A percentile compares a stretch with the other conserved stretches of the same genome.
Evolutionary conservation across 2,113 vertebrate genomes (phyloP).

Genomic region (Thalassoma bifasciatum): DNA sequence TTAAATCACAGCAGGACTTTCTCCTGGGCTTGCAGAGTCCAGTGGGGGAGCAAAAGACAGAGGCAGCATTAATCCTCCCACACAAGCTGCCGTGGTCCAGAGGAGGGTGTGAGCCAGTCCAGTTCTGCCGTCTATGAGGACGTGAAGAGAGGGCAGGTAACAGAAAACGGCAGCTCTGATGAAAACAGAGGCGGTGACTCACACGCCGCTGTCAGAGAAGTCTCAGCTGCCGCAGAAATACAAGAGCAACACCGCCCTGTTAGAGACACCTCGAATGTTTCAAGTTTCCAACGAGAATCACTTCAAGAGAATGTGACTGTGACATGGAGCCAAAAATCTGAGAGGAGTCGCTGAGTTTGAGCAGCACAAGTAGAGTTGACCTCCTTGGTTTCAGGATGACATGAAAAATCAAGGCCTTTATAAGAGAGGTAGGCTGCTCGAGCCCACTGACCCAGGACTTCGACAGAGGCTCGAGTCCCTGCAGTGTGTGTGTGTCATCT

Average conservation of each 20-base stretch:
- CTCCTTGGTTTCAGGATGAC: conserved; percentile 44
- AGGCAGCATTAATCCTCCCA: conserved; percentile 59
- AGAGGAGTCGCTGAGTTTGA: conserved; percentile 28
- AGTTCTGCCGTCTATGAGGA: conserved; percentile 42
- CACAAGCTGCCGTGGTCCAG: conserved; percentile 32
- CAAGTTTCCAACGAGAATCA: conserved; percentile 29
- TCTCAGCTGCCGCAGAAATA: conserved; percentile 34
- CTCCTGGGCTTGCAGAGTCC: conserved; percentile 3
- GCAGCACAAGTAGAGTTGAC: conserved; percentile 22
- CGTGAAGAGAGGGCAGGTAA: conserved; percentile 40
- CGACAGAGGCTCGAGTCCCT: conserved; percentile 18
- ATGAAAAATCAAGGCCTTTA: conserved; percentile 34
- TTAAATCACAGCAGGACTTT: conserved; percentile 38
- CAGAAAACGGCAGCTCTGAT: conserved; percentile 47
- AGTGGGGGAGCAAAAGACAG: conserved; percentile 29
- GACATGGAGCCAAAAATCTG: conserved; percentile 29
- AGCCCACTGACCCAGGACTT: not conserved
- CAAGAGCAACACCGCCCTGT: conserved; percentile 28
- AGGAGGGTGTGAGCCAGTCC: conserved; percentile 19
- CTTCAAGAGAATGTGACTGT: conserved; percentile 28
- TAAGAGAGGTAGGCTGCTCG: conserved; percentile 1
- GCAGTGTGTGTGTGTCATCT: conserved; percentile 23
- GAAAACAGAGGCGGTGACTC: conserved; percentile 28
- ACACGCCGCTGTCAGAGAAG: conserved; percentile 29
- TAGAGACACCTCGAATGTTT: conserved; percentile 47